Evolutionary conservation across 2,888 invertebrate species (phyloP).

Genomic region (Graphium colonna): DNA sequence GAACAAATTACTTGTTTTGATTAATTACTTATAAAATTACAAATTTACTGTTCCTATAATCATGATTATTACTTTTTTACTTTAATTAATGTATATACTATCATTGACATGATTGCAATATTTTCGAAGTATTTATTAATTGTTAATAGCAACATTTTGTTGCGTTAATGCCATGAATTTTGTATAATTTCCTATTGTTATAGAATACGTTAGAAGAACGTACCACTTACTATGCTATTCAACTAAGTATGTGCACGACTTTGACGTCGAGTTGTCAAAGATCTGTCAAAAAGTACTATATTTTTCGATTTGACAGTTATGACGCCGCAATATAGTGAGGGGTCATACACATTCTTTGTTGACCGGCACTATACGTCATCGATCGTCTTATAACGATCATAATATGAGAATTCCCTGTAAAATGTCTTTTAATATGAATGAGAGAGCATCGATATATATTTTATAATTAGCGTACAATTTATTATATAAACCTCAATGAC

Average conservation of each 20-base stretch:
- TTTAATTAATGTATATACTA: neutral
- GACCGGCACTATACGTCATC: too few relatives aligned
- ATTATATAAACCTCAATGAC: neutral
- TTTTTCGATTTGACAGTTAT: too few relatives aligned
- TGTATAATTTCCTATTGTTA: neutral
- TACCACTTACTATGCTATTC: conserved; percentile 15
- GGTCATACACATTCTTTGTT: too few relatives aligned
- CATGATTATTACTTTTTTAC: too few relatives aligned
- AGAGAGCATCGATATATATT: conserved; percentile 35
- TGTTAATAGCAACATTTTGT: neutral
- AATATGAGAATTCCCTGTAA: conserved; percentile 57
- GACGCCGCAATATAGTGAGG: too few relatives aligned
- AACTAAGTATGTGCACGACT: too few relatives aligned
- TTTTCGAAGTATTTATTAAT: neutral
- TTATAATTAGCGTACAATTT: conserved; percentile 14
- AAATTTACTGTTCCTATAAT: neutral
- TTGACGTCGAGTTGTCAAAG: too few relatives aligned
- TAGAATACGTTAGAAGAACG: conserved; percentile 5
- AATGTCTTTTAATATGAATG: conserved; percentile 58
- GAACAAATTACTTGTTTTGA: neutral
- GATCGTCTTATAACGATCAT: conserved; percentile 19
- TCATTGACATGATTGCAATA: neutral
- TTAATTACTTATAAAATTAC: conserved; percentile 19
- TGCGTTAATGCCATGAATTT: neutral
- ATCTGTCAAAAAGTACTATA: too few relatives aligned